A percentile compares a stretch with the other conserved stretches of the same genome.
These are phyloP conservation scores for Psittacula cyanocephala DNA, from an alignment of 2,113 vertebrate species.

Conservation along the genomic window DNA sequence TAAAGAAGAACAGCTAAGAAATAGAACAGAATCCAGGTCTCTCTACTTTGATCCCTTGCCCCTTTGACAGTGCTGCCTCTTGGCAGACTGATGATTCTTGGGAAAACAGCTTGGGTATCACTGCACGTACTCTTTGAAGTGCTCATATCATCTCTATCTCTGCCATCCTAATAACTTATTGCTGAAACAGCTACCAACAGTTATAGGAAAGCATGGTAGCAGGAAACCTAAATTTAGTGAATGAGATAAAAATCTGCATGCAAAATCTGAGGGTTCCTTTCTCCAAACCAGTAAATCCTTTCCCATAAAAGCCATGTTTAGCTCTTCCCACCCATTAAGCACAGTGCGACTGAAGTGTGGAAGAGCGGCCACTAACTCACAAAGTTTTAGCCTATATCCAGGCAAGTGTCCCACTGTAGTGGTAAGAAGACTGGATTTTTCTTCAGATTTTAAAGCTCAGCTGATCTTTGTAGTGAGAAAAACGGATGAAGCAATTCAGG, in stretches of 20 bases:
- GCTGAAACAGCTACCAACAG: neutral
- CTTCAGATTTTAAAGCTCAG: neutral
- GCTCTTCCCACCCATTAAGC: neutral
- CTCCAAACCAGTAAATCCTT: neutral
- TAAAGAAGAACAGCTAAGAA: neutral
- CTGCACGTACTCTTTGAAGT: neutral
- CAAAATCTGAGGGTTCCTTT: neutral
- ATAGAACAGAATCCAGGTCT: neutral
- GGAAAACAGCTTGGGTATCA: neutral
- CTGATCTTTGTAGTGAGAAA: neutral
- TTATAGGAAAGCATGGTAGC: neutral
- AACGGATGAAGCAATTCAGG: neutral
- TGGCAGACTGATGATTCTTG: neutral
- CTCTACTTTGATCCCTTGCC: neutral
- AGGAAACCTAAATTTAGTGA: neutral
- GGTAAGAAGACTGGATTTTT: neutral
- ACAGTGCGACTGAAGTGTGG: neutral
- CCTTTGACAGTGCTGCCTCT: neutral
- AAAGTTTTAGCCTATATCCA: neutral
- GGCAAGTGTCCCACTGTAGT: neutral
- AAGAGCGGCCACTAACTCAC: rapidly evolving
- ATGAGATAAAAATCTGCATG: neutral
- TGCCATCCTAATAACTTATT: neutral
- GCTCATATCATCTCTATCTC: neutral
- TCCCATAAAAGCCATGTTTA: neutral